Evolutionary conservation across 2,888 invertebrate species (phyloP).

Genomic region (Platycnemis pennipes): DNA sequence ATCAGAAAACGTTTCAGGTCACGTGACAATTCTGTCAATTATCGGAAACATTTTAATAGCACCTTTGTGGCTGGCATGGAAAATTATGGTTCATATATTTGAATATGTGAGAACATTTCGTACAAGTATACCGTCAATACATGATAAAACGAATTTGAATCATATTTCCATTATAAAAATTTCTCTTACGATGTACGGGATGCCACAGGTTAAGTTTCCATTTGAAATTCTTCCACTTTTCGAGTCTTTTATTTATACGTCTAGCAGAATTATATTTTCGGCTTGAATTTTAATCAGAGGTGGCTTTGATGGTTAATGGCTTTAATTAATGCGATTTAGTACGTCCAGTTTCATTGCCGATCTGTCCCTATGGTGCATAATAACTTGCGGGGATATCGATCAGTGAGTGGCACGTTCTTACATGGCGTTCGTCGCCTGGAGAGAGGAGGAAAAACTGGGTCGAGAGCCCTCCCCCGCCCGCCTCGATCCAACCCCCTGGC

Average conservation of each 20-base stretch:
- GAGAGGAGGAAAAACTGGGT: neutral
- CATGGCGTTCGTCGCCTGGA: neutral
- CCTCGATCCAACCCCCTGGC: neutral
- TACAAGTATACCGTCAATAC: no score
- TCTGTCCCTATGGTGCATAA: neutral
- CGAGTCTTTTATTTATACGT: neutral
- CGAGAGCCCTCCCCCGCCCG: neutral
- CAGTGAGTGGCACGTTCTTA: neutral
- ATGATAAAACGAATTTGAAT: no score
- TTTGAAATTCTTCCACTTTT: neutral
- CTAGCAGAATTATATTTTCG: neutral
- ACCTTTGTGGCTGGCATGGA: no score
- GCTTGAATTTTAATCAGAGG: neutral
- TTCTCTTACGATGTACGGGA: no score
- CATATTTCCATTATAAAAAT: no score
- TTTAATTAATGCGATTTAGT: no score
- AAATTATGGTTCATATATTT: no score
- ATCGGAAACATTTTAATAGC: no score
- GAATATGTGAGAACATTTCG: no score
- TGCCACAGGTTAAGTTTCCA: neutral
- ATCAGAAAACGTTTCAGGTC: no score
- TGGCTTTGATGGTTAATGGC: no score
- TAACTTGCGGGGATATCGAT: constrained; percentile 25
- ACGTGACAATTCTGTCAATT: no score
- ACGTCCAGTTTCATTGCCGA: neutral